Evolutionary conservation across 2,888 invertebrate species (phyloP).

Genomic region (Hypolimnas misippus): DNA sequence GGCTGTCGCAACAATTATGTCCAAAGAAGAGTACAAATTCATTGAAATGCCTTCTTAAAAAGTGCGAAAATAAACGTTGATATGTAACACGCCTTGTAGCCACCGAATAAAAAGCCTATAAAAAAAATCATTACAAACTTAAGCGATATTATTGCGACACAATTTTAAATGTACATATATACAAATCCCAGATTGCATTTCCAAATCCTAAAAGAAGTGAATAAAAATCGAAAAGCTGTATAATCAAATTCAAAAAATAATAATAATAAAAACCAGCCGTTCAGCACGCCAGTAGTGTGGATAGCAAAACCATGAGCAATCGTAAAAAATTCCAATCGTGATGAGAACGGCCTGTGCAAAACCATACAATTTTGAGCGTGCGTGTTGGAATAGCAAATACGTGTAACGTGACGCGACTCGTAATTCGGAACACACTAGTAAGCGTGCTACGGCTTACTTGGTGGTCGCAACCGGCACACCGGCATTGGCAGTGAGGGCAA

Average conservation of each 20-base stretch:
- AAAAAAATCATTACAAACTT: too few species aligned
- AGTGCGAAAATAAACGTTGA: background rate
- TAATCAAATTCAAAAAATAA: too few species aligned
- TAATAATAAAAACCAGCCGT: too few species aligned
- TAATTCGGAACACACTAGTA: conserved; percentile 59
- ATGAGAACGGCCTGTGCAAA: conserved; percentile 41
- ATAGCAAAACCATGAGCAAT: conserved; percentile 34
- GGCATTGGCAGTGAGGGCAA: conserved; percentile 78
- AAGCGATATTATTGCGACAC: too few species aligned
- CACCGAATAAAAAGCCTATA: too few species aligned
- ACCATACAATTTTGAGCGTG: conserved; percentile 41
- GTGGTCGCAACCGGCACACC: conserved; percentile 78
- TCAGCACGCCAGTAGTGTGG: conserved; percentile 34
- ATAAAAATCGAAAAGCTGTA: background rate
- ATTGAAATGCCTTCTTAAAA: background rate
- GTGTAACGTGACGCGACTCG: conserved; percentile 39
- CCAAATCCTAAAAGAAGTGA: background rate
- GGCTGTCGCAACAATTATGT: too few species aligned
- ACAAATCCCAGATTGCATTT: too few species aligned
- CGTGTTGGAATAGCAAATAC: conserved; percentile 45
- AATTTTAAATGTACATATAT: background rate
- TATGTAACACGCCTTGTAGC: background rate
- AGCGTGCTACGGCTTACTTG: conserved; percentile 79
- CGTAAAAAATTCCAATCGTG: conserved; percentile 38
- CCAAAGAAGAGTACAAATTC: background rate